Evolutionary conservation across 2,113 vertebrate species (phyloP).

Genomic region (Potamarius usumacintae): DNA sequence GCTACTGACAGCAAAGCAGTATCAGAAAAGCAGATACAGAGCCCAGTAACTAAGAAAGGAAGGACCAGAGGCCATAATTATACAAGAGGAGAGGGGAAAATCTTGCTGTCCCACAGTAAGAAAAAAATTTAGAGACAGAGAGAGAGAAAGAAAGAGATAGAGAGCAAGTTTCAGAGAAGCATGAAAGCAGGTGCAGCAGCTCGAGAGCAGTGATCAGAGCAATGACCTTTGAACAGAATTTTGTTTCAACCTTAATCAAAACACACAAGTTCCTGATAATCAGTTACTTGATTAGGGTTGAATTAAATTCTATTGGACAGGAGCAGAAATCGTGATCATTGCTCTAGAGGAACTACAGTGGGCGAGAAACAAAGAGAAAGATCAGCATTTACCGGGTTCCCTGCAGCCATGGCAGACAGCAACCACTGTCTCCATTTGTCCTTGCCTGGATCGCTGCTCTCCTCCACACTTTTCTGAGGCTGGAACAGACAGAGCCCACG

Average conservation of each 20-base stretch:
- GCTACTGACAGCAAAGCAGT: conserved; percentile 26
- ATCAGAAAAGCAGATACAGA: conserved; percentile 11
- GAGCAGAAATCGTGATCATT: neutral
- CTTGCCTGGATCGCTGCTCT: conserved; percentile 71
- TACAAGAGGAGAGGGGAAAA: conserved; percentile 11
- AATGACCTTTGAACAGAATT: neutral
- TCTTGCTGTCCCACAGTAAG: neutral
- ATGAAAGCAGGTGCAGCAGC: conserved; percentile 33
- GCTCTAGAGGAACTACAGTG: conserved; percentile 37
- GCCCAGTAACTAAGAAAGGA: conserved; percentile 1
- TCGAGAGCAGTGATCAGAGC: conserved; percentile 36
- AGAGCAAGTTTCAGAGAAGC: conserved; percentile 10
- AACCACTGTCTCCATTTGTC: conserved; percentile 79
- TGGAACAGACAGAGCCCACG: conserved; percentile 68
- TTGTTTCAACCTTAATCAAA: conserved; percentile 22
- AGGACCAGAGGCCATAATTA: neutral
- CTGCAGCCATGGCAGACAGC: conserved; percentile 73
- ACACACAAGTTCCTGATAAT: neutral
- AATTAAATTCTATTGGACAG: conserved; percentile 13
- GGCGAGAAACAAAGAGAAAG: conserved; percentile 34
- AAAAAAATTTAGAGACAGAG: neutral
- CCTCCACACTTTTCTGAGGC: conserved; percentile 71
- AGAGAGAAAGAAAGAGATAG: neutral
- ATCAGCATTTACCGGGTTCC: conserved; percentile 66
- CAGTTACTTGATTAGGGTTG: conserved; percentile 18